Evolutionary conservation across 2,113 vertebrate genomes (phyloP).

Genomic region (Bombycilla garrulus): DNA sequence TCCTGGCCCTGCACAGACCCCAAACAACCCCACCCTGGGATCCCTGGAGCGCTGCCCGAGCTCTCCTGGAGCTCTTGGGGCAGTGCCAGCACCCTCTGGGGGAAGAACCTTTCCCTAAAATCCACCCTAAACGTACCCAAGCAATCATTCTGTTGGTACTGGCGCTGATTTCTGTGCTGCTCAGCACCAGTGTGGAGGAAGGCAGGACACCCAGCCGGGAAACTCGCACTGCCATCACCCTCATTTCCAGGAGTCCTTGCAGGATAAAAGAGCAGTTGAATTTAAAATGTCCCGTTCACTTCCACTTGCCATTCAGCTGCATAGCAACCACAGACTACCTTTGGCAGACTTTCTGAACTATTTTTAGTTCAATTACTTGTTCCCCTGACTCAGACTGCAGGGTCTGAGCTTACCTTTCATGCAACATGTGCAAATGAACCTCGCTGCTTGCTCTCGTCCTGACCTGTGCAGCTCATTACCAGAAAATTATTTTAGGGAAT

Average conservation of each 20-base stretch:
- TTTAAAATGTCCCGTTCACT: constrained; percentile 11
- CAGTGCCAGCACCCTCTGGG: not conserved
- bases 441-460: not conserved
- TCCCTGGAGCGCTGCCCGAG: rapidly evolving
- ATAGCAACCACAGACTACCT: constrained; percentile 29
- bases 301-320: constrained; percentile 35
- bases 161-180: not conserved
- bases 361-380: constrained; percentile 52
- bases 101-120: not conserved
- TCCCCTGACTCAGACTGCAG: constrained; percentile 34
- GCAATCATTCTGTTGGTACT: not conserved
- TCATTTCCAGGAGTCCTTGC: not conserved
- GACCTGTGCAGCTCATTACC: not conserved
- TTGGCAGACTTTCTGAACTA: constrained; percentile 9
- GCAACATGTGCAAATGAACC: not conserved
- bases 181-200: not conserved
- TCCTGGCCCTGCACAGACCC: rapidly evolving
- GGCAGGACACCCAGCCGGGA: not conserved
- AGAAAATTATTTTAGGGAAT: not conserved
- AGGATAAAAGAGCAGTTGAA: not conserved
- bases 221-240: not conserved
- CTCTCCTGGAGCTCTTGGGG: not conserved
- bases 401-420: constrained; percentile 14
- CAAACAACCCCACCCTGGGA: not conserved
- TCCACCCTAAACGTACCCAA: not conserved